Conservation (phyloP, 2,888 invertebrate species). For the Tiliacea aurago region DNA sequence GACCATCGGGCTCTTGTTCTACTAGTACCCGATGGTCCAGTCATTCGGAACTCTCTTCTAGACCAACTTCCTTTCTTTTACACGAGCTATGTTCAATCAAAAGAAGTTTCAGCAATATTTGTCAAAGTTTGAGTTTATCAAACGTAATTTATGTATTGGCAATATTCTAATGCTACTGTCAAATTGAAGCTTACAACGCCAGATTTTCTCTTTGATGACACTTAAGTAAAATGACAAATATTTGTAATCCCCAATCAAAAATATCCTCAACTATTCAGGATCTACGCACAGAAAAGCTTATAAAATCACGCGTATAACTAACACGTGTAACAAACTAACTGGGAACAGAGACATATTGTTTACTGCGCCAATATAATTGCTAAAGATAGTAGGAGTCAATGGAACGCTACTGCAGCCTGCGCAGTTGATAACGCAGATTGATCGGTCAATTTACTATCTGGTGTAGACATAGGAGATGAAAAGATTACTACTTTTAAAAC, state of each 20-base stretch:
- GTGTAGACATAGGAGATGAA: constrained; percentile 29
- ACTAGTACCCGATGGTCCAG: background rate
- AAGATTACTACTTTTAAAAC: constrained; percentile 1
- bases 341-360: constrained; percentile 14
- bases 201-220: background rate
- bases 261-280: too few relatives aligned
- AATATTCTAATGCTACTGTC: background rate
- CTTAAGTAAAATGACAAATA: background rate
- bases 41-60: background rate
- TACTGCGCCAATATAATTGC: constrained; percentile 31
- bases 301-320: constrained; percentile 33
- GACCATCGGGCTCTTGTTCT: background rate
- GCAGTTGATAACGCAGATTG: constrained; percentile 52
- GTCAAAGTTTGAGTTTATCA: too few relatives aligned
- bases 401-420: constrained; percentile 32
- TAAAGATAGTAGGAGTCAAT: constrained; percentile 57
- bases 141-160: background rate
- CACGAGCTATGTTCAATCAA: background rate
- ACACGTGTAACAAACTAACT: constrained; percentile 5
- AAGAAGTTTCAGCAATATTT: background rate
- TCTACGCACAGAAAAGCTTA: constrained; percentile 9
- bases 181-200: background rate
- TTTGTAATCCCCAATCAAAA: background rate
- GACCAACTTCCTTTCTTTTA: background rate
- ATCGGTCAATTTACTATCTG: constrained; percentile 41